Conservation (phyloP, 2,888 invertebrate species). For the Parthenolecanium corni region DNA sequence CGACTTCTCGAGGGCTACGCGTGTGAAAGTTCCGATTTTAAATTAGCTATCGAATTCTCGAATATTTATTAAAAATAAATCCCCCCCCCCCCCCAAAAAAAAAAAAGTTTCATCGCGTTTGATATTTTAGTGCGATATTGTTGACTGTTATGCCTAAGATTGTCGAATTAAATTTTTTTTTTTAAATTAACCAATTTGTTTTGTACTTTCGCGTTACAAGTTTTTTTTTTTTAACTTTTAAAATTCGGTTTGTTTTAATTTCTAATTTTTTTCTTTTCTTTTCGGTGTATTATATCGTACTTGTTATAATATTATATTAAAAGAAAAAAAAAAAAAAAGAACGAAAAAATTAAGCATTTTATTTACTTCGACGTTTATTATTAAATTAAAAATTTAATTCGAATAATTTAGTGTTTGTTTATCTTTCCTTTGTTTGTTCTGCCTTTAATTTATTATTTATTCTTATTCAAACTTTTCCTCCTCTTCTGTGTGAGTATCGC, state of each 20-base stretch:
- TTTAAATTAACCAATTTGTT: neutral
- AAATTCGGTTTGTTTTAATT: neutral
- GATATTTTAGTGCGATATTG: neutral
- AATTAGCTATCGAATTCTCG: neutral
- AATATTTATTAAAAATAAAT: neutral
- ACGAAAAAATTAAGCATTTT: constrained; percentile 8
- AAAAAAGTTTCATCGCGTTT: constrained; percentile 1
- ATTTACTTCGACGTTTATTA: constrained; percentile 20
- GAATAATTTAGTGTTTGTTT: constrained; percentile 4
- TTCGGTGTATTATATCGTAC: constrained; percentile 14
- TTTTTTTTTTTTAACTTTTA: neutral
- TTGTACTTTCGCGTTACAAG: neutral
- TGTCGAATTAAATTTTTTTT: neutral
- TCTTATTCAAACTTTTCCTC: constrained; percentile 1
- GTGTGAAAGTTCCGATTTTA: no score
- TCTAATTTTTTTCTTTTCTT: neutral
- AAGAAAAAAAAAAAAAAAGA: no score
- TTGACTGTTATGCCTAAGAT: neutral
- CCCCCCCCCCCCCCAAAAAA: neutral
- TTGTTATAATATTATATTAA: constrained; percentile 7
- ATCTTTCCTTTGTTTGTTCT: constrained; percentile 17
- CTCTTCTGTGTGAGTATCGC: neutral
- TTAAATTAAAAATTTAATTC: constrained; percentile 10
- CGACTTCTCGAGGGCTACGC: no score
- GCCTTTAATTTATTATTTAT: constrained; percentile 13